Evolutionary conservation across 1,140 invertebrate species (phyloP).

Genomic region (Belonocnema kinseyi): DNA sequence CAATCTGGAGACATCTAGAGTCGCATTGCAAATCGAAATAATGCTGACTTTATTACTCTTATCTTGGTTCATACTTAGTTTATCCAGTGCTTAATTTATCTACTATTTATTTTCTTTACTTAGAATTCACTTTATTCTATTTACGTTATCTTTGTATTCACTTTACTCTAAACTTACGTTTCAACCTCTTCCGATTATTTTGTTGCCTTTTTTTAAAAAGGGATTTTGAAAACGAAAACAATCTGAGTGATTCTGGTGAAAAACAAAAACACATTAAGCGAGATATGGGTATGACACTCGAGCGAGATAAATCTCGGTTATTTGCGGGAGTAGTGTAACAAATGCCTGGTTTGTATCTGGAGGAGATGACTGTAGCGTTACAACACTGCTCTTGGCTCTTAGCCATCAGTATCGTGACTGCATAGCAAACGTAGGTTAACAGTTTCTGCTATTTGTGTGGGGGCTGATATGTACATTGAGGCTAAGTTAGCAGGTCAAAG

Average conservation of each 20-base stretch:
- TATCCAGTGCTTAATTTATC: too few relatives aligned
- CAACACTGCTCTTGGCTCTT: conserved; percentile 6
- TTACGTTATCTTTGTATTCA: too few relatives aligned
- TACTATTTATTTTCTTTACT: too few relatives aligned
- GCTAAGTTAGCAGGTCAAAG: conserved; percentile 6
- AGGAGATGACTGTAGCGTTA: conserved; percentile 2
- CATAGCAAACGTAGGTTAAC: conserved; percentile 2
- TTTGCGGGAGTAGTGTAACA: background rate
- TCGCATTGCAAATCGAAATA: too few relatives aligned
- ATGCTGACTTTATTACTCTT: too few relatives aligned
- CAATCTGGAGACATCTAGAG: too few relatives aligned
- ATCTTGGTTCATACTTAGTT: too few relatives aligned
- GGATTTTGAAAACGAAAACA: background rate
- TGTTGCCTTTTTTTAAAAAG: too few relatives aligned
- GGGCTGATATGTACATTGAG: conserved; percentile 5
- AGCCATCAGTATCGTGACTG: conserved; percentile 10
- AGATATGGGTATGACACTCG: background rate
- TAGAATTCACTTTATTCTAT: too few relatives aligned
- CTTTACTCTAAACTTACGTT: too few relatives aligned
- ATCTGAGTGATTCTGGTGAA: background rate
- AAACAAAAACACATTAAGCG: conserved; percentile 3
- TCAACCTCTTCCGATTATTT: too few relatives aligned
- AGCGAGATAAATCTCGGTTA: background rate
- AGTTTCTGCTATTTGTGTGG: conserved; percentile 21
- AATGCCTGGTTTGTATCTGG: conserved; percentile 30